phyloP scores from a whole-genome alignment of 2,113 vertebrate genomes.

The Argyrosomus japonicus region DNA sequence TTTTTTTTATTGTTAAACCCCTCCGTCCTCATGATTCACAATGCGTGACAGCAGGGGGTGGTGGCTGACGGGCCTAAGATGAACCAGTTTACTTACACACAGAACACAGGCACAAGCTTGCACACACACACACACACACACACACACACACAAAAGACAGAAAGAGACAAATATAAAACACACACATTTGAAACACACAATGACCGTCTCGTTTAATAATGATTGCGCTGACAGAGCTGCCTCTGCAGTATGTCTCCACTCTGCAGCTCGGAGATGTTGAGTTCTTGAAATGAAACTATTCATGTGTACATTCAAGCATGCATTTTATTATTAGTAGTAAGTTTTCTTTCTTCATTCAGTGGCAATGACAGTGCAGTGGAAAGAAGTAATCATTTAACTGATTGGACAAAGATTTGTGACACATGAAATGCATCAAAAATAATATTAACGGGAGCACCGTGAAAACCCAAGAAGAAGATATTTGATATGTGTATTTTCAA shows the following conservation, averaged over 20 bases:
- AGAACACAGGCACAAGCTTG: background rate
- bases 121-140: background rate
- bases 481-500: no score
- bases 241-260: background rate
- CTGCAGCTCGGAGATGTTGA: background rate
- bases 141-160: background rate
- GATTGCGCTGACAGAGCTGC: constrained; percentile 18
- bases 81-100: constrained; percentile 34
- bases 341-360: background rate
- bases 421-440: background rate
- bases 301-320: background rate
- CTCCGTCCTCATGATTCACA: constrained; percentile 63
- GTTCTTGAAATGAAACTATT: background rate
- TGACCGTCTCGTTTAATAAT: constrained; percentile 24
- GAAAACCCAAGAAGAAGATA: background rate
- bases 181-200: constrained; percentile 13
- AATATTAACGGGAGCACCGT: background rate
- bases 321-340: background rate
- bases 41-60: constrained; percentile 38
- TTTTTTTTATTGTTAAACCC: constrained; percentile 44
- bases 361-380: background rate
- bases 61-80: constrained; percentile 44
- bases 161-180: constrained; percentile 13
- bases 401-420: background rate
- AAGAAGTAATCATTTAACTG: background rate